phyloP scores from a whole-genome alignment of 2,113 vertebrate species.

The Xyrauchen texanus region DNA sequence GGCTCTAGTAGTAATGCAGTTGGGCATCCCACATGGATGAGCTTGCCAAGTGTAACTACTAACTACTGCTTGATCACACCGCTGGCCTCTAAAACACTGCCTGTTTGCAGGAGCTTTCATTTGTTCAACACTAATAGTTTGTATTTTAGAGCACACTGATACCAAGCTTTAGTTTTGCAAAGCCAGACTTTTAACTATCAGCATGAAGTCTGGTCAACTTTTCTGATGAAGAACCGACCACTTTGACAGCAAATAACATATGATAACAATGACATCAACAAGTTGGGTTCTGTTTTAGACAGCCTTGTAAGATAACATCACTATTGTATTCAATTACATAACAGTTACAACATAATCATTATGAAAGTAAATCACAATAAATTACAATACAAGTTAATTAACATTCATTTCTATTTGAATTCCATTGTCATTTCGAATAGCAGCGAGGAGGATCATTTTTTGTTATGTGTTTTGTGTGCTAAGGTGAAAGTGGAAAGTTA shows the following conservation, averaged over 20 bases:
- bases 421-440: conserved; percentile 12
- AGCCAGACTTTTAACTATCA: background rate
- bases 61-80: background rate
- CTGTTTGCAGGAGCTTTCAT: background rate
- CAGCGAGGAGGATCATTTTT: background rate
- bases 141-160: too few species aligned
- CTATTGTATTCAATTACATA: background rate
- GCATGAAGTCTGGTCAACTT: background rate
- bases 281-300: background rate
- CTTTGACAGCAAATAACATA: too few species aligned
- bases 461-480: background rate
- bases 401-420: background rate
- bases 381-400: conserved; percentile 2
- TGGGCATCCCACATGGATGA: background rate
- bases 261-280: too few species aligned
- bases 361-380: conserved; percentile 1
- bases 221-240: too few species aligned
- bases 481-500: background rate
- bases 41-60: background rate
- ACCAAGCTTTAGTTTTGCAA: too few species aligned
- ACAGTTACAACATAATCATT: conserved; percentile 9
- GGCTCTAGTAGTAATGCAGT: background rate
- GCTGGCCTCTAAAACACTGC: background rate
- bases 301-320: background rate
- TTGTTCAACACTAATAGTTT: too few species aligned